Percentiles rank a stretch among this genome's conserved stretches.
phyloP scores from a whole-genome alignment of 1,140 invertebrate species.

The Drosophila cardini region DNA sequence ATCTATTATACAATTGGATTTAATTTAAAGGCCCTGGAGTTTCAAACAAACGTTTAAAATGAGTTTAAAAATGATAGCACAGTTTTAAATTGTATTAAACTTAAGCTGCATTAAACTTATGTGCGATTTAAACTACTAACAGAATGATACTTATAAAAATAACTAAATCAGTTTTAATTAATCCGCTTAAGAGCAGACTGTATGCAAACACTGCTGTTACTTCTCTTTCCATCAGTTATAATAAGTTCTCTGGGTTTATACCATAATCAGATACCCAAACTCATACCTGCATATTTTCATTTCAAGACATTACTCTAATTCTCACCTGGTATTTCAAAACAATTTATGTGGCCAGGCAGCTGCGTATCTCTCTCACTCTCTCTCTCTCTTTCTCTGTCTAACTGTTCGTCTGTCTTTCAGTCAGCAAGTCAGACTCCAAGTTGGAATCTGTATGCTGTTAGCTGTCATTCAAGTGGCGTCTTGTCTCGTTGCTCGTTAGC shows the following conservation, averaged over 20 bases:
- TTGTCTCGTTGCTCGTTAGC: slow-evolving; percentile 74
- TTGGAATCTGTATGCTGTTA: slow-evolving; percentile 42
- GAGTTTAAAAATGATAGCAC: no score
- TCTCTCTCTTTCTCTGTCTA: not conserved
- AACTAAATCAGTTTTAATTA: slow-evolving; percentile 6
- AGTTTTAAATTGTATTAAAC: no score
- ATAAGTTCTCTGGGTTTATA: not conserved
- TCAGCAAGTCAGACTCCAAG: not conserved
- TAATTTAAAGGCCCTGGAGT: no score
- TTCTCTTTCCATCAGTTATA: not conserved
- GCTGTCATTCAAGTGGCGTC: slow-evolving; percentile 80
- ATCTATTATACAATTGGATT: slow-evolving; percentile 1
- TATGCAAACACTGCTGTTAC: not conserved
- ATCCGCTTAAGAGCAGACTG: not conserved
- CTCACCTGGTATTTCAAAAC: slow-evolving; percentile 75
- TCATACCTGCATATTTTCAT: slow-evolving; percentile 68
- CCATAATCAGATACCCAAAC: slow-evolving; percentile 21
- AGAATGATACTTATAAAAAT: not conserved
- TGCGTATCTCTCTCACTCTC: slow-evolving; percentile 19
- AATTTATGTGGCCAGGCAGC: slow-evolving; percentile 65
- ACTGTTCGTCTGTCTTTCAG: not conserved
- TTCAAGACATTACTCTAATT: slow-evolving; percentile 72
- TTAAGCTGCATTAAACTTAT: no score
- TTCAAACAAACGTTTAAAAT: no score
- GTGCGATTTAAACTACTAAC: no score